These are phyloP conservation scores for Acyrthosiphon pisum DNA, from an alignment of 1,140 invertebrate species.

Conservation along the genomic window DNA sequence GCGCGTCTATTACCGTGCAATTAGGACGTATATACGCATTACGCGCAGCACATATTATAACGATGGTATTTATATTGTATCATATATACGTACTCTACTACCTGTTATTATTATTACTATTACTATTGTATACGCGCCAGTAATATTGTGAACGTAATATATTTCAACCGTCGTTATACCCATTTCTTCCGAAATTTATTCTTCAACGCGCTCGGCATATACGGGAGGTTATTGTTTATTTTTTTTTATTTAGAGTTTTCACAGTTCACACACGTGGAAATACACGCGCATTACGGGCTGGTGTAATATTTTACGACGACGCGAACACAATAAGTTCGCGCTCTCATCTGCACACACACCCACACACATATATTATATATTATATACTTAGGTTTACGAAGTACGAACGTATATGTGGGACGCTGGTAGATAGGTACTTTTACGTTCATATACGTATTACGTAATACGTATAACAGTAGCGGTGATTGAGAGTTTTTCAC, in stretches of 20 bases:
- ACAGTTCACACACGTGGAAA: background rate
- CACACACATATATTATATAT: background rate
- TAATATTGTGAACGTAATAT: background rate
- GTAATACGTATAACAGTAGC: background rate
- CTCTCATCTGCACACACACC: background rate
- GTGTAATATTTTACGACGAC: constrained; percentile 23
- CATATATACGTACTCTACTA: background rate
- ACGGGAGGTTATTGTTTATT: background rate
- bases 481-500: constrained; percentile 39
- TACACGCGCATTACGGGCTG: background rate
- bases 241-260: background rate
- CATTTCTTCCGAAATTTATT: constrained; percentile 2
- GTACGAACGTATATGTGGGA: background rate
- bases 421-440: background rate
- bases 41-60: background rate
- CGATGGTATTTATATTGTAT: background rate
- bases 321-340: background rate
- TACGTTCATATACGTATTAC: background rate
- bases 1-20: background rate
- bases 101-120: background rate
- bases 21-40: background rate
- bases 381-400: background rate
- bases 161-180: background rate
- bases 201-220: background rate
- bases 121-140: background rate